phyloP scores from a whole-genome alignment of 2,888 invertebrate genomes.

The Chrysotoxum bicinctum region DNA sequence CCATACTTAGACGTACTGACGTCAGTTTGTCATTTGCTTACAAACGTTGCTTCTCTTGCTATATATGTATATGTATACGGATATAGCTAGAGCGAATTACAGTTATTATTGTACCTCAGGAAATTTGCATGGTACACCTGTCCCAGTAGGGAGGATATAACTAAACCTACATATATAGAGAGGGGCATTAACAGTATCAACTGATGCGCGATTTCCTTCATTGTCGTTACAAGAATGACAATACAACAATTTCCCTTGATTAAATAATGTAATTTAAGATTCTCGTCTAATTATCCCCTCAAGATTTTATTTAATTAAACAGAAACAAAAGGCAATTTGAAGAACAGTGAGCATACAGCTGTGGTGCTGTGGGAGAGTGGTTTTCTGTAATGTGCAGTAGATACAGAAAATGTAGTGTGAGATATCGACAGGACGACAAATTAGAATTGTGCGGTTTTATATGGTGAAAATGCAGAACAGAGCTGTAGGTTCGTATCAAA shows the following conservation, averaged over 20 bases:
- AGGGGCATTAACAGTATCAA: constrained; percentile 41
- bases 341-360: constrained; percentile 3
- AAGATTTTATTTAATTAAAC: constrained; percentile 67
- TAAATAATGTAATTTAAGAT: constrained; percentile 68
- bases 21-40: constrained; percentile 45
- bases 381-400: background rate
- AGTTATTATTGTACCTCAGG: constrained; percentile 23
- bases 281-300: constrained; percentile 67
- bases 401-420: background rate
- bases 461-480: background rate
- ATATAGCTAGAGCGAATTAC: background rate
- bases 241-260: constrained; percentile 60
- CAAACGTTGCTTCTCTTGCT: background rate
- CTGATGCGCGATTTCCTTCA: constrained; percentile 59
- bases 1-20: constrained; percentile 42
- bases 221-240: constrained; percentile 58
- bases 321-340: constrained; percentile 69
- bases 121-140: constrained; percentile 53
- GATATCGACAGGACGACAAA: constrained; percentile 4
- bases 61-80: background rate
- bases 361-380: constrained; percentile 2
- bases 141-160: constrained; percentile 2
- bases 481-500: too few relatives aligned
- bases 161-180: background rate
- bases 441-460: background rate